Percentiles rank a stretch among this genome's conserved stretches.
phyloP scores from a whole-genome alignment of 2,797 vertebrate genomes.

The Chiloscyllium punctatum region DNA sequence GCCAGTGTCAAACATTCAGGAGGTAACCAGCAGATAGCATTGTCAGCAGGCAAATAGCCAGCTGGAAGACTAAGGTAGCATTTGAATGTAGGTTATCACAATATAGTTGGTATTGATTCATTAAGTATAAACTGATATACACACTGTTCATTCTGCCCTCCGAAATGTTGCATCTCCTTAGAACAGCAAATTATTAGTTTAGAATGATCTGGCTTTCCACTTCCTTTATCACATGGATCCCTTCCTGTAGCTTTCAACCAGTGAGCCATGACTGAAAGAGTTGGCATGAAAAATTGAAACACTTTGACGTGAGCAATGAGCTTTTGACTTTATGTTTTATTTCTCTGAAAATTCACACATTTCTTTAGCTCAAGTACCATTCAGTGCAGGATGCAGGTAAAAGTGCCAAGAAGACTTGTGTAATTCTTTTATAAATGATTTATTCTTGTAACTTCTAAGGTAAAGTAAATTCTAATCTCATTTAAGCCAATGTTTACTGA shows the following conservation, averaged over 20 bases:
- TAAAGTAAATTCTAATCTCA: neutral
- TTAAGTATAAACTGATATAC: neutral
- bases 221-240: neutral
- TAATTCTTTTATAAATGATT: neutral
- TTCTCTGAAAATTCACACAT: neutral
- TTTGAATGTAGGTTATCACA: neutral
- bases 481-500: neutral
- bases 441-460: neutral
- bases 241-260: neutral
- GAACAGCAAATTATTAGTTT: neutral
- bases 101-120: neutral
- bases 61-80: no score
- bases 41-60: neutral
- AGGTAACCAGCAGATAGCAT: neutral
- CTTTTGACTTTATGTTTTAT: neutral
- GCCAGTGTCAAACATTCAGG: neutral
- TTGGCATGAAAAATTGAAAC: neutral
- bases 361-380: neutral
- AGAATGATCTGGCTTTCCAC: neutral
- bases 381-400: neutral
- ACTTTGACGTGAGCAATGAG: neutral
- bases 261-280: neutral
- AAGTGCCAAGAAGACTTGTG: neutral
- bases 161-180: neutral
- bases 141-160: neutral